Conservation (phyloP, 2,888 invertebrate genomes). For the Acrobasis suavella region DNA sequence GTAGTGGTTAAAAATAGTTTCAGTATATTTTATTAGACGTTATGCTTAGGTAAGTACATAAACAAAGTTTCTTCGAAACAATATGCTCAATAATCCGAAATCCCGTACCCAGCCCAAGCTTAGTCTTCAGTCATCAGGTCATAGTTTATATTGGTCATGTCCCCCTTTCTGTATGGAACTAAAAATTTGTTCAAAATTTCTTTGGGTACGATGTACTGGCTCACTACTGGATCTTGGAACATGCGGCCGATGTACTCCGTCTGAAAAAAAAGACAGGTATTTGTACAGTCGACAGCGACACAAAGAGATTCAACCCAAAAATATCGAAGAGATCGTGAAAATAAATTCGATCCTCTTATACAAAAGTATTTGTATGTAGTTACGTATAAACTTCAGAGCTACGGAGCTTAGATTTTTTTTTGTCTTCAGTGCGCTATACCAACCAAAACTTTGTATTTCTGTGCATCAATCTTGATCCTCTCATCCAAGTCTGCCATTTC, state of each 20-base stretch:
- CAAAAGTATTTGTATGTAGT: no score
- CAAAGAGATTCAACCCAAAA: no score
- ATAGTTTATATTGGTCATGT: conserved; percentile 45
- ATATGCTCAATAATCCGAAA: no score
- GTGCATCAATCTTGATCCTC: conserved; percentile 73
- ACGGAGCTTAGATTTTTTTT: no score
- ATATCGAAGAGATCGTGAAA: conserved; percentile 4
- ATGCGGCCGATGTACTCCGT: conserved; percentile 83
- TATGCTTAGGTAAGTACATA: no score
- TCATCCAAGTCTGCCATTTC: conserved; percentile 70
- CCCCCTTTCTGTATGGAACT: conserved; percentile 45
- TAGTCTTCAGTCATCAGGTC: conserved; percentile 46
- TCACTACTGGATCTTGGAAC: conserved; percentile 85
- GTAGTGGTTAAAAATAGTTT: no score
- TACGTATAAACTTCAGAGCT: no score
- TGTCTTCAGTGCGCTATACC: conserved; percentile 30
- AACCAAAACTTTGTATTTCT: conserved; percentile 76
- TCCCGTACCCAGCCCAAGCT: background rate
- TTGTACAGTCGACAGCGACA: no score
- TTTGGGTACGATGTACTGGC: conserved; percentile 80
- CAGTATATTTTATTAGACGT: no score
- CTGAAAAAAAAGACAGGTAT: conserved; percentile 79
- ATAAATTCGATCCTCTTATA: background rate
- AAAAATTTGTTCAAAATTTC: conserved; percentile 82
- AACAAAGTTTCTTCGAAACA: no score